Evolutionary conservation across 1,140 invertebrate genomes (phyloP).

Genomic region (Asbolus verrucosus): DNA sequence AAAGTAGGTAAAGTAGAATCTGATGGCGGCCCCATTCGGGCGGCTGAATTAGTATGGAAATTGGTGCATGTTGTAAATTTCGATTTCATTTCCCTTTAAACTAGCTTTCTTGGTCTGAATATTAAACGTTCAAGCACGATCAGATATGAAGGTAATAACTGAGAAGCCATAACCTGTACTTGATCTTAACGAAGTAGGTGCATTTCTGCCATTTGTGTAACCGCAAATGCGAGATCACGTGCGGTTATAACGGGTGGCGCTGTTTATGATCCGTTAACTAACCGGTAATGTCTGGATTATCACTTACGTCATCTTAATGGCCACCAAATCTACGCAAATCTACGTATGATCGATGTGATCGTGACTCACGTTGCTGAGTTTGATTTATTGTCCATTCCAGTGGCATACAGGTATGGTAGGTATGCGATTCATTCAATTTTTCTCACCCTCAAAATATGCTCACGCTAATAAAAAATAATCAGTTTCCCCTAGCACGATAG

Average conservation of each 20-base stretch:
- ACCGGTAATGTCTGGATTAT: conserved; percentile 44
- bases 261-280: conserved; percentile 47
- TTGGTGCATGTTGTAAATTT: conserved; percentile 32
- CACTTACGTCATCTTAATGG: conserved; percentile 39
- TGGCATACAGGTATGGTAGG: too few species aligned
- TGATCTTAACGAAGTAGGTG: not conserved
- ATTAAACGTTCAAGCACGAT: conserved; percentile 25
- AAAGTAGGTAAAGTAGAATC: conserved; percentile 35
- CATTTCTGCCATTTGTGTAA: conserved; percentile 1
- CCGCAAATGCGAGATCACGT: conserved; percentile 25
- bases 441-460: too few species aligned
- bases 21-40: conserved; percentile 5
- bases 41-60: conserved; percentile 37
- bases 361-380: not conserved
- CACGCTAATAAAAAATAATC: too few species aligned
- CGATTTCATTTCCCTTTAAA: conserved; percentile 36
- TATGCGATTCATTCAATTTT: too few species aligned
- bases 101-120: conserved; percentile 37
- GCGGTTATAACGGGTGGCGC: conserved; percentile 24
- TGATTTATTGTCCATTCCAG: not conserved
- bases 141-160: conserved; percentile 36
- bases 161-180: conserved; percentile 33
- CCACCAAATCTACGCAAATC: conserved; percentile 5
- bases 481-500: too few species aligned
- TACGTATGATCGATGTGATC: not conserved